Evolutionary conservation across 2,113 vertebrate genomes (phyloP), one percentile per base, ranked within the genome.

Genomic region (Odocoileus virginianus): DNA sequence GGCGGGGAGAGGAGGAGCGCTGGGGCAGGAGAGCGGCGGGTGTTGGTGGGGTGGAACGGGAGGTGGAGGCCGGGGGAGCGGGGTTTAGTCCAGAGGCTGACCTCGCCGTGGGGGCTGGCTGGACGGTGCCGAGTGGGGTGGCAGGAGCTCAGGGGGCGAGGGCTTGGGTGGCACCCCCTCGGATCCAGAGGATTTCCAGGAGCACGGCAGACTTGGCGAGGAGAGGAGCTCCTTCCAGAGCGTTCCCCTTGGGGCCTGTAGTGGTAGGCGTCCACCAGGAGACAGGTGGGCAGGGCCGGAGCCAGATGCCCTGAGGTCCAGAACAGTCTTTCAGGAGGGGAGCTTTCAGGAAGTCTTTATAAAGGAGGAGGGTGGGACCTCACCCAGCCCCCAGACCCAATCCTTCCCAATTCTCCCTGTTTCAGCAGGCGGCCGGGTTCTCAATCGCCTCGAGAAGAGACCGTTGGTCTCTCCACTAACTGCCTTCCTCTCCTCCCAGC

Each of bases 41-140:
- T 6, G 52, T 12, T 52, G 12, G 30, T 13, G 27, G 45, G 54
- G 25, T n/a, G 19, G 0, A 43, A 6, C 1, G 13, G 58, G 9
- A 27, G 27, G 33, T 27, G 16, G n/a, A 33, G 30, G 60, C 11
- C 2, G 30, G 17, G 4, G 16, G 25, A 16, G 14, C 4, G 2
- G 28, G 28, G 16, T 52, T 50, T 27, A 43, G n/a, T 25, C 19
- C 85, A 40, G 83, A 47, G 89, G 28, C 78, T 1, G 27, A 11
- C 27, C 15, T 19, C 0, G 1, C 57, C 1, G 13, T 40, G 28
- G 19, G 76, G 57, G 71, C 0, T 1, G 3, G n/a, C 9, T n/a
- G 30, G 78, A 7, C 1, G 50, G 30, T 27, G 14, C 50, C 25
- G 4, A 30, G 36, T 1, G 2, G 10, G 64, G 47, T 27, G 64